These are phyloP conservation scores for Drosophila recens DNA, from an alignment of 2,888 invertebrate species.

Conservation along the genomic window DNA sequence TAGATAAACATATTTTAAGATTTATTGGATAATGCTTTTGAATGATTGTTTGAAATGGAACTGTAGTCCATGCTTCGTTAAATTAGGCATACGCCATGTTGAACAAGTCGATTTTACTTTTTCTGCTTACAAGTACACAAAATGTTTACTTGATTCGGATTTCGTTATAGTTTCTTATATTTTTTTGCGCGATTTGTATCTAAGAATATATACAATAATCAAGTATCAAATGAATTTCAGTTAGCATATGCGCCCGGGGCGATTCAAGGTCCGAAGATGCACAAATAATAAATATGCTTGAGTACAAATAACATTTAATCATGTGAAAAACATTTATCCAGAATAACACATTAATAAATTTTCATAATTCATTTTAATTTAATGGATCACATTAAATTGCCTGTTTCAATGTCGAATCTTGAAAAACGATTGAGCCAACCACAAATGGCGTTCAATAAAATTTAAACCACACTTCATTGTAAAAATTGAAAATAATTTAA, in stretches of 20 bases:
- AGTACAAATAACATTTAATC: not conserved
- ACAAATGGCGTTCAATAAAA: not conserved
- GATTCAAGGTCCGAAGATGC: not conserved
- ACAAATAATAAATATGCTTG: not conserved
- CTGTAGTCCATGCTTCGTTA: not conserved
- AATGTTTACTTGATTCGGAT: not conserved
- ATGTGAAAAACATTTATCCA: not conserved
- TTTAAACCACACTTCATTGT: not conserved
- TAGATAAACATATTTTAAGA: not conserved
- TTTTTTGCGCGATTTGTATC: conserved; percentile 28
- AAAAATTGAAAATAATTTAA: not conserved
- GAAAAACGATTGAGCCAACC: conserved; percentile 16
- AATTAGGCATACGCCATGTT: conserved; percentile 32
- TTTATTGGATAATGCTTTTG: not conserved
- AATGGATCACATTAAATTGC: not conserved
- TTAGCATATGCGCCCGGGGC: not conserved
- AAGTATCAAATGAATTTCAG: conserved; percentile 19
- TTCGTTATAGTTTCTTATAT: not conserved
- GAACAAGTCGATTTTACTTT: conserved; percentile 24
- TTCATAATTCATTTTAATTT: not conserved
- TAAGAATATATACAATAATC: conserved; percentile 28
- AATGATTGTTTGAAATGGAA: not conserved
- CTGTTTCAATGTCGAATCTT: not conserved
- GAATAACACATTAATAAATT: no score
- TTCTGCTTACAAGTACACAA: conserved; percentile 1